Percentiles rank a stretch among this genome's conserved stretches.
Evolutionary conservation across 2,888 invertebrate genomes (phyloP).

Genomic region (Agrotis exclamationis): DNA sequence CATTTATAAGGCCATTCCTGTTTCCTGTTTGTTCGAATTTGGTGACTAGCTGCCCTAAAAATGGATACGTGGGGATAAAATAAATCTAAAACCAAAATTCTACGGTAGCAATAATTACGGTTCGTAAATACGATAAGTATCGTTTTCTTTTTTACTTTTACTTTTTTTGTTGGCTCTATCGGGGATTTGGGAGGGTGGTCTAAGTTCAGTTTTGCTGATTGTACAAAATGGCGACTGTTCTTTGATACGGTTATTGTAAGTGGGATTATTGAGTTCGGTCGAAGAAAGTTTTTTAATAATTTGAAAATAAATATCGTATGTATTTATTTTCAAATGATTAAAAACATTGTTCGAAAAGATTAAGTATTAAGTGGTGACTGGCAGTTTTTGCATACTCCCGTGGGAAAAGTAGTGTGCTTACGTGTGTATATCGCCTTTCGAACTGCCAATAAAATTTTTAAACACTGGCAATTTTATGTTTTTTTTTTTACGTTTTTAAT

Average conservation of each 20-base stretch:
- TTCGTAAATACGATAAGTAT: conserved; percentile 58
- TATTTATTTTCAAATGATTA: too few species aligned
- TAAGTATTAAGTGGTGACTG: too few species aligned
- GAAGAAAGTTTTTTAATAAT: neutral
- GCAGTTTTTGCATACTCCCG: too few species aligned
- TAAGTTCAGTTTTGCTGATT: conserved; percentile 28
- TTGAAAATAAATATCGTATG: too few species aligned
- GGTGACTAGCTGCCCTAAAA: conserved; percentile 56
- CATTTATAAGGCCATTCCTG: conserved; percentile 63
- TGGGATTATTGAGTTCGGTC: conserved; percentile 6
- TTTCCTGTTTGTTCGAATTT: conserved; percentile 68
- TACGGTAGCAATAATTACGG: conserved; percentile 82
- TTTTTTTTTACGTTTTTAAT: too few species aligned
- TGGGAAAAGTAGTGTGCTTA: too few species aligned
- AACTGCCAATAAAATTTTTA: too few species aligned
- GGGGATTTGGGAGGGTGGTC: conserved; percentile 17
- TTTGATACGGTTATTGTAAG: conserved; percentile 1
- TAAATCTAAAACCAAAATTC: conserved; percentile 82
- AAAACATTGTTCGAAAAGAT: too few species aligned
- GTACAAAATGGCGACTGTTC: conserved; percentile 4
- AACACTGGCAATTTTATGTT: too few species aligned
- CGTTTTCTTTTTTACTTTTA: conserved; percentile 59
- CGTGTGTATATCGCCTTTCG: too few species aligned
- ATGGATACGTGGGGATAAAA: conserved; percentile 80
- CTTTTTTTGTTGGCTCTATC: conserved; percentile 47